Evolutionary conservation across 2,888 invertebrate species (phyloP).

Genomic region (Nezara viridula): DNA sequence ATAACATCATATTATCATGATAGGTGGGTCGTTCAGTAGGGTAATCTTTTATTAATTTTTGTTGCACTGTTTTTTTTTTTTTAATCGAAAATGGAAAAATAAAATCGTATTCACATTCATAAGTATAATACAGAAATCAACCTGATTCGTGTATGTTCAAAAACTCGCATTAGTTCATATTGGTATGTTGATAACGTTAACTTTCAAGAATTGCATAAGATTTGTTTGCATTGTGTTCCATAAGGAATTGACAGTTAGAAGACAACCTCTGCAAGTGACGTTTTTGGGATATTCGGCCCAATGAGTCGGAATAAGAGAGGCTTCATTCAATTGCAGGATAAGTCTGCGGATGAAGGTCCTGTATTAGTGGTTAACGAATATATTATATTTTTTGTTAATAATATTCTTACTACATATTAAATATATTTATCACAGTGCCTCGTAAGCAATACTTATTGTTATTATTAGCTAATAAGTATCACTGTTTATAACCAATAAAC

Average conservation of each 20-base stretch:
- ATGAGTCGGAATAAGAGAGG: conserved; percentile 27
- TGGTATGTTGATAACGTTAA: background rate
- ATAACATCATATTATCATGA: background rate
- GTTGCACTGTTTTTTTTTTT: no score
- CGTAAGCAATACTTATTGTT: background rate
- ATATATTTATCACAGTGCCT: background rate
- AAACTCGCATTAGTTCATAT: no score
- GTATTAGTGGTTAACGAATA: background rate
- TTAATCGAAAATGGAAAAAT: no score
- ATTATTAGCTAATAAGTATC: no score
- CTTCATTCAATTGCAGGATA: conserved; percentile 35
- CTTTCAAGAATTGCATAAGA: background rate
- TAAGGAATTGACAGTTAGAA: background rate
- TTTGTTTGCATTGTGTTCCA: background rate
- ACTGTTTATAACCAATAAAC: no score
- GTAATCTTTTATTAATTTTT: no score
- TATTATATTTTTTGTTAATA: background rate
- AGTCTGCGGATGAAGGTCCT: background rate
- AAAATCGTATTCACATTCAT: no score
- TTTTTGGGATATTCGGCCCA: conserved; percentile 10
- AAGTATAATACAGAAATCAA: no score
- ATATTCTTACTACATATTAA: background rate
- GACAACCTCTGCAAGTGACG: background rate
- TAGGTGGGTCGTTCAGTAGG: no score
- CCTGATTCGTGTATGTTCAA: no score